phyloP scores from a whole-genome alignment of 2,888 invertebrate species.

The Conomelus anceps region DNA sequence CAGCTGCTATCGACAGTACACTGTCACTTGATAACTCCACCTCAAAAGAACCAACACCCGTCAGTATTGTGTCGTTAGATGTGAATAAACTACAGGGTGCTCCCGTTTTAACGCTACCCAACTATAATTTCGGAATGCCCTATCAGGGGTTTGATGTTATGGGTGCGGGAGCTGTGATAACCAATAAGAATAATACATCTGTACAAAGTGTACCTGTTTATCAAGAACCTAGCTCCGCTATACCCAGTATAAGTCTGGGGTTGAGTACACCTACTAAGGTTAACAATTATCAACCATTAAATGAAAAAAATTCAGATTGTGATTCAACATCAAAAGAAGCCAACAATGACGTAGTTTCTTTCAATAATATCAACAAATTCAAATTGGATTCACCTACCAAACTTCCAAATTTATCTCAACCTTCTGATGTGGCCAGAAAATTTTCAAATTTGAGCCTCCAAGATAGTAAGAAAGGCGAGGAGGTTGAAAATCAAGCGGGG shows the following conservation, averaged over 20 bases:
- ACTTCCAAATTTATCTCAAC: neutral
- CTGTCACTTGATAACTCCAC: neutral
- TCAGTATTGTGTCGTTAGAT: neutral
- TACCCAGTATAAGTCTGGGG: neutral
- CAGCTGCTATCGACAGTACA: slow-evolving; percentile 3
- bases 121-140: neutral
- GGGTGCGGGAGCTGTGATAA: neutral
- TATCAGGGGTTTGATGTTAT: neutral
- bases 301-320: neutral
- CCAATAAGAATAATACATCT: neutral
- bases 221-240: neutral
- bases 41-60: neutral
- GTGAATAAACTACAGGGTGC: neutral
- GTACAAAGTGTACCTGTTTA: neutral
- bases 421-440: neutral
- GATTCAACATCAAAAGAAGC: neutral
- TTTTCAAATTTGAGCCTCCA: neutral
- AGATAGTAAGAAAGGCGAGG: neutral
- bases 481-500: neutral
- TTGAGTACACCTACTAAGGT: neutral
- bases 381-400: neutral
- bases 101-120: neutral
- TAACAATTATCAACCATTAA: neutral
- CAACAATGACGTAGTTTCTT: neutral
- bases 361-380: neutral